phyloP scores from a whole-genome alignment of 2,888 invertebrate genomes.

The Ormyrus rosae region DNA sequence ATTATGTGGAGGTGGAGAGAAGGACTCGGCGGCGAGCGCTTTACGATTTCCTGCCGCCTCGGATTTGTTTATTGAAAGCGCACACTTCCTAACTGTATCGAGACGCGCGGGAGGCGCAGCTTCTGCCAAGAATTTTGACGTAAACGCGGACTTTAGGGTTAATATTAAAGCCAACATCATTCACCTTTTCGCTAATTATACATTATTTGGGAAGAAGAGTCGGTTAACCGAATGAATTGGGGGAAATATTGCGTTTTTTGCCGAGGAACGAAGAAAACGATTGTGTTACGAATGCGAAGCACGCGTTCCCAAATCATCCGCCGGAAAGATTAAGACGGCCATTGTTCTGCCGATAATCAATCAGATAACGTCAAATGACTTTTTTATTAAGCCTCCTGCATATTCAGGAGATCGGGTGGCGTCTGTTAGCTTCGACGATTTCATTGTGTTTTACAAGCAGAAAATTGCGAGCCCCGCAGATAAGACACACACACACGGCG shows the following conservation, averaged over 20 bases:
- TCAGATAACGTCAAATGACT: conserved; percentile 20
- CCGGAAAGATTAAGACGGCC: conserved; percentile 37
- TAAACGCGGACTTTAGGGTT: conserved; percentile 11
- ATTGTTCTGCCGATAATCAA: conserved; percentile 41
- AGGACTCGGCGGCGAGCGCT: conserved; percentile 42
- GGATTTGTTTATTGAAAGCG: conserved; percentile 50
- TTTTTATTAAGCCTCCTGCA: neutral
- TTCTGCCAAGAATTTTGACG: conserved; percentile 23
- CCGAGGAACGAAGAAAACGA: conserved; percentile 15
- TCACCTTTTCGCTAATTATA: too few relatives aligned
- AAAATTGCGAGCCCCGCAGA: conserved; percentile 11
- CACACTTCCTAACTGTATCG: conserved; percentile 14
- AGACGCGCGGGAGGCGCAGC: neutral
- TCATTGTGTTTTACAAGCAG: conserved; percentile 13
- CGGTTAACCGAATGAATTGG: neutral
- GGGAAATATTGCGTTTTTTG: neutral
- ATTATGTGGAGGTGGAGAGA: conserved; percentile 40
- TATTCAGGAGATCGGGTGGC: conserved; percentile 9
- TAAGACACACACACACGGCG: neutral
- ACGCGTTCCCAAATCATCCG: conserved; percentile 8
- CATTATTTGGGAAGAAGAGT: too few relatives aligned
- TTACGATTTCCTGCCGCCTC: conserved; percentile 51
- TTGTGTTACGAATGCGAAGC: conserved; percentile 12
- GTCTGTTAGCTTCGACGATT: conserved; percentile 5
- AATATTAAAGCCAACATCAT: too few relatives aligned